Percentiles rank a stretch among this genome's conserved stretches.
phyloP scores from a whole-genome alignment of 2,113 vertebrate species.

The Falco punctatus region DNA sequence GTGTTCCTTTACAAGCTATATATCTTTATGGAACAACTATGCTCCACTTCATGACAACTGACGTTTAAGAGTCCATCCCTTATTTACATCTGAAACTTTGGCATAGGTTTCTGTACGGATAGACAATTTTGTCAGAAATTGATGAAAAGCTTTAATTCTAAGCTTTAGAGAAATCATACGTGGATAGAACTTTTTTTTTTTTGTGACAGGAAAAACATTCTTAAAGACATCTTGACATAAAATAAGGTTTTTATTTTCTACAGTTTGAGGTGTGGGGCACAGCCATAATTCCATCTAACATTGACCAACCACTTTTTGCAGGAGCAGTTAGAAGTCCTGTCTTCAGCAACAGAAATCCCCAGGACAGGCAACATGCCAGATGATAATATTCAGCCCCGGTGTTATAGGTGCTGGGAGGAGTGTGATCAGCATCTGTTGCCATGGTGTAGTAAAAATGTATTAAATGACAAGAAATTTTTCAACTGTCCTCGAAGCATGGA shows the following conservation, averaged over 20 bases:
- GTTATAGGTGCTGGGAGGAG: not conserved
- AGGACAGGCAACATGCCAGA: not conserved
- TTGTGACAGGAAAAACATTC: not conserved
- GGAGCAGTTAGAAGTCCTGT: not conserved
- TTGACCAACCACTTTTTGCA: fast-evolving
- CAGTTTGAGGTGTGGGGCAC: not conserved
- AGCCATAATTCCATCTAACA: not conserved
- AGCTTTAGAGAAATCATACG: not conserved
- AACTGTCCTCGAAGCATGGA: not conserved
- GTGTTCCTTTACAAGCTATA: not conserved
- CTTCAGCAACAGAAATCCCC: not conserved
- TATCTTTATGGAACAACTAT: not conserved
- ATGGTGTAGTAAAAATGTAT: not conserved
- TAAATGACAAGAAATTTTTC: not conserved
- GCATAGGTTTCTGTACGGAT: not conserved
- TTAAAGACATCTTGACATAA: not conserved
- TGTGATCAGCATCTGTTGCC: not conserved
- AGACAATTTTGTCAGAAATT: not conserved
- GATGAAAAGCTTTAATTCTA: not conserved
- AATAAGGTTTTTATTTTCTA: not conserved
- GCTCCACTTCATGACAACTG: not conserved
- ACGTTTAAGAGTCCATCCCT: not conserved
- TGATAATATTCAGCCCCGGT: not conserved
- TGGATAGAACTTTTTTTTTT: not conserved
- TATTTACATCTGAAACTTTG: not conserved